Evolutionary conservation across 2,113 vertebrate genomes (phyloP).

Genomic region (Gymnorhina tibicen): DNA sequence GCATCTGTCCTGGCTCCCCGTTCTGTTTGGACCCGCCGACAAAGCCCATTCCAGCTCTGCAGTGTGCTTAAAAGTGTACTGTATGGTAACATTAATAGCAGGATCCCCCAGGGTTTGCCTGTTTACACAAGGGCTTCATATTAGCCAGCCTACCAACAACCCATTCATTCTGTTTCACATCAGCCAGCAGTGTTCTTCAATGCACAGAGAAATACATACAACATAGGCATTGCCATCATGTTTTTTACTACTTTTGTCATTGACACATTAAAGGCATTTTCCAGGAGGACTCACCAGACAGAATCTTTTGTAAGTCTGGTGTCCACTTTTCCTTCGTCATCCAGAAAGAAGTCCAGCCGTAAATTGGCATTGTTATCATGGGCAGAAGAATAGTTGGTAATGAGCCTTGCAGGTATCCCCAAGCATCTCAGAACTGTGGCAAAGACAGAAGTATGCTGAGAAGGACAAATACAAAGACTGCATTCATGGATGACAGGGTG

Average conservation of each 20-base stretch:
- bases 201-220: not conserved
- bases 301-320: conserved; percentile 85
- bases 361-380: conserved; percentile 94
- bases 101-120: not conserved
- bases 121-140: not conserved
- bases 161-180: not conserved
- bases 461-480: not conserved
- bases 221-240: not conserved
- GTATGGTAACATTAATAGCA: not conserved
- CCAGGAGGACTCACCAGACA: conserved; percentile 81
- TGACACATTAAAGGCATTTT: not conserved
- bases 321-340: conserved; percentile 82
- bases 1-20: too few relatives aligned
- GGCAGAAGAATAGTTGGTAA: conserved; percentile 93
- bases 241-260: not conserved
- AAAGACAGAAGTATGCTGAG: not conserved
- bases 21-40: too few relatives aligned
- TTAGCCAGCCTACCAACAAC: not conserved
- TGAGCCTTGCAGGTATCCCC: conserved; percentile 86
- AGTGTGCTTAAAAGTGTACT: not conserved
- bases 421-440: conserved; percentile 87
- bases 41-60: not conserved
- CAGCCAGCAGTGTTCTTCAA: not conserved
- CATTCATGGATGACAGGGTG: not conserved
- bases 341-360: conserved; percentile 85